Percentiles rank a stretch among this genome's conserved stretches.
Conservation (phyloP, 2,797 vertebrate species). For the Pygocentrus nattereri region DNA sequence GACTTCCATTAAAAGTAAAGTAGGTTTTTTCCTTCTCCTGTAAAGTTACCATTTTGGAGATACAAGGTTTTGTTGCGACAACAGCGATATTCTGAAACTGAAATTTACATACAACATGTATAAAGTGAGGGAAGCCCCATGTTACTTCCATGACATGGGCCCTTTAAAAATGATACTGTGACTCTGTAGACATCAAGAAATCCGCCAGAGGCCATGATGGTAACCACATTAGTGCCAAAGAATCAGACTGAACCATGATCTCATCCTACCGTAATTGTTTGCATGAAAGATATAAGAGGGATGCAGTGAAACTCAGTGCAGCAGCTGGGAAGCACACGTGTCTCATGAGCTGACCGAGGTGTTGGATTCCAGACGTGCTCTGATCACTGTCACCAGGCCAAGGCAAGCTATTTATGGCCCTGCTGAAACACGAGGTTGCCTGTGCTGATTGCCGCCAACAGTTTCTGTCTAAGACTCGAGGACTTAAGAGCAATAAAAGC, state of each 20-base stretch:
- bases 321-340: slow-evolving; percentile 25
- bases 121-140: no score
- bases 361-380: slow-evolving; percentile 51
- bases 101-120: no score
- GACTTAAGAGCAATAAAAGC: slow-evolving; percentile 50
- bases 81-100: no score
- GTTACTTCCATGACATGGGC: no score
- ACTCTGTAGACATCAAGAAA: not conserved
- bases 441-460: slow-evolving; percentile 21
- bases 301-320: slow-evolving; percentile 24
- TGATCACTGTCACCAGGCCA: slow-evolving; percentile 46
- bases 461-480: slow-evolving; percentile 53
- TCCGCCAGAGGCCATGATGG: not conserved
- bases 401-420: slow-evolving; percentile 58
- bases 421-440: slow-evolving; percentile 43
- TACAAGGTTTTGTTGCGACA: no score
- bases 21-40: no score
- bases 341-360: slow-evolving; percentile 45
- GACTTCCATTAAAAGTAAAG: no score
- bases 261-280: not conserved
- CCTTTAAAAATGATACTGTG: not conserved
- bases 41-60: no score
- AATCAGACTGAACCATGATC: not conserved
- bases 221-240: not conserved
- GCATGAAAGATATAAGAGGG: not conserved